phyloP scores from a whole-genome alignment of 2,888 invertebrate species.

The Pristionchus mayeri region DNA sequence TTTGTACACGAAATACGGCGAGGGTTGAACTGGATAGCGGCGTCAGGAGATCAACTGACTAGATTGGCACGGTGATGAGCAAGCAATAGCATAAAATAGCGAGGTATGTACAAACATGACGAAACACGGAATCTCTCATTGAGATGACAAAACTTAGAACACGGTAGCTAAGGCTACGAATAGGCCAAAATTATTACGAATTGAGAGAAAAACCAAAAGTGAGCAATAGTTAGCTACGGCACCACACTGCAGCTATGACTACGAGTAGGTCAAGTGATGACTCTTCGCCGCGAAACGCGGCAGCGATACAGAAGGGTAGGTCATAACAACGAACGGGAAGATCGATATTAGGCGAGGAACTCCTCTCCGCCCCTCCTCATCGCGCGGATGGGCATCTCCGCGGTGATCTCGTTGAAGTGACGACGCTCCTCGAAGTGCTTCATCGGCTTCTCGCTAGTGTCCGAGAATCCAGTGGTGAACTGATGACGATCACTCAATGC shows the following conservation, averaged over 20 bases:
- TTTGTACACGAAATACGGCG: slow-evolving; percentile 19
- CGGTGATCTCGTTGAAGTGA: slow-evolving; percentile 10
- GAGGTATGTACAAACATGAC: slow-evolving; percentile 4
- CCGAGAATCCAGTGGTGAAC: slow-evolving; percentile 7
- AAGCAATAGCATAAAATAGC: slow-evolving; percentile 8
- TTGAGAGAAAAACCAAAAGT: no score
- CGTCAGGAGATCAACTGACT: not conserved
- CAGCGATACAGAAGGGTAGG: no score
- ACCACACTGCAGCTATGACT: no score
- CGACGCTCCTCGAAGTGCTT: slow-evolving; percentile 26
- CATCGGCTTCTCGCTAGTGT: not conserved
- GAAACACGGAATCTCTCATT: no score
- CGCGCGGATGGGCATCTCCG: not conserved
- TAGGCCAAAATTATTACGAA: no score
- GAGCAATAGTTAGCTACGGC: no score
- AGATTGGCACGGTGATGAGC: not conserved
- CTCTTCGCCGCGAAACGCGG: no score
- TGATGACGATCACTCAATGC: not conserved
- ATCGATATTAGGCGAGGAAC: not conserved
- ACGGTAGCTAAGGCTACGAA: no score
- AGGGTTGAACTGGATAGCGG: slow-evolving; percentile 22
- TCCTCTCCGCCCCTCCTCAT: not conserved
- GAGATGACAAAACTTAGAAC: no score
- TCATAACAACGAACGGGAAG: no score
- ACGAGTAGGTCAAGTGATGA: no score